Evolutionary conservation across 2,797 vertebrate genomes (phyloP).

Genomic region (Microhierax caerulescens): DNA sequence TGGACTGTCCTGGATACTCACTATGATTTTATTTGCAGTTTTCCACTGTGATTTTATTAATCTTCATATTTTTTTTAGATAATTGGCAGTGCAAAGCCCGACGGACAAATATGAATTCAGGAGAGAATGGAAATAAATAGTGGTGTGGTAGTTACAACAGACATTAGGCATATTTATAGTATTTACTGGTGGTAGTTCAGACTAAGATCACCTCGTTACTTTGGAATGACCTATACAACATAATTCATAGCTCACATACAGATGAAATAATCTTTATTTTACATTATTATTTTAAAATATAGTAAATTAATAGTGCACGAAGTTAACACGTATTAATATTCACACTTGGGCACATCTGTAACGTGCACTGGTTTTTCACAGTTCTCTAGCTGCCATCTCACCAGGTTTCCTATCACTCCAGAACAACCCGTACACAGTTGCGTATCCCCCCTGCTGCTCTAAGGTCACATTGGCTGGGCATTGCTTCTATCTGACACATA

Average conservation of each 20-base stretch:
- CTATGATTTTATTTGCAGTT: neutral
- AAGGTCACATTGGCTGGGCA: neutral
- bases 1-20: neutral
- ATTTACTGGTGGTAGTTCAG: neutral
- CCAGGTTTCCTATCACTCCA: neutral
- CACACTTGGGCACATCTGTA: neutral
- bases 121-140: neutral
- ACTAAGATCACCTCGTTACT: neutral
- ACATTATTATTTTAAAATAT: neutral
- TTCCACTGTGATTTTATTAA: neutral
- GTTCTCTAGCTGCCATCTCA: neutral
- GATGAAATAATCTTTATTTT: neutral
- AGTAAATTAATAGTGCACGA: neutral
- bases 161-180: neutral
- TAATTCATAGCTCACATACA: neutral
- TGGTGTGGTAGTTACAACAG: neutral
- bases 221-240: neutral
- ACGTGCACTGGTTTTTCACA: rapidly evolving
- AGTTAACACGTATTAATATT: neutral
- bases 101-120: neutral
- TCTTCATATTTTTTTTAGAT: neutral
- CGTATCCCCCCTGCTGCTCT: neutral
- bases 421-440: neutral
- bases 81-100: neutral
- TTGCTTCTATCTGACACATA: neutral